A percentile compares a stretch with the other conserved stretches of the same genome.
Evolutionary conservation across 2,888 invertebrate species (phyloP).

Genomic region (Eumerus sabulonum): DNA sequence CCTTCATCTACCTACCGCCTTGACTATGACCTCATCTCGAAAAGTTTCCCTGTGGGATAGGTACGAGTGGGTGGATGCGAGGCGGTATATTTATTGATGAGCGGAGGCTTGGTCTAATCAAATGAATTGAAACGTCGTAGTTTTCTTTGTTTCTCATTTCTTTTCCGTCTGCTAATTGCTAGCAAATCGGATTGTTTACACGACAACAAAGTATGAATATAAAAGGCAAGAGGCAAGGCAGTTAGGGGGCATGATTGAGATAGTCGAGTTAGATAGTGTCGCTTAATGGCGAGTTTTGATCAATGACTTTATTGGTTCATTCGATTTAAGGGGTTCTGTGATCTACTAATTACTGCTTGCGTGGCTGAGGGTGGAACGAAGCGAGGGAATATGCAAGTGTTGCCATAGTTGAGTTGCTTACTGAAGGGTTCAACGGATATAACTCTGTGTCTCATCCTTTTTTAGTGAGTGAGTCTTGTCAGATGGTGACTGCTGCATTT

Average conservation of each 20-base stretch:
- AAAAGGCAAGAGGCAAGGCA: too few relatives aligned
- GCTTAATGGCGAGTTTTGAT: constrained; percentile 24
- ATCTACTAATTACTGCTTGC: constrained; percentile 34
- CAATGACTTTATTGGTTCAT: constrained; percentile 27
- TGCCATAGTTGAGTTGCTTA: too few relatives aligned
- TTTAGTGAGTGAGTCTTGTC: too few relatives aligned
- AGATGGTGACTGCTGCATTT: too few relatives aligned
- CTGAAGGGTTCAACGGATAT: too few relatives aligned
- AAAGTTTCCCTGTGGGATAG: constrained; percentile 6
- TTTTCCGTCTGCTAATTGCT: constrained; percentile 53
- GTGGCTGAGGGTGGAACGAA: too few relatives aligned
- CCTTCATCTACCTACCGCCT: constrained; percentile 26
- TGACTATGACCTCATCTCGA: too few relatives aligned
- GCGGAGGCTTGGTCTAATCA: constrained; percentile 58
- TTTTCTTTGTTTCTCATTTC: constrained; percentile 39
- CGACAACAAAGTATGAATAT: constrained; percentile 13
- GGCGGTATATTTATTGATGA: constrained; percentile 33
- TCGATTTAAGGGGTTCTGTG: constrained; percentile 37
- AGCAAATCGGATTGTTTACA: constrained; percentile 44
- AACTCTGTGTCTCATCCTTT: too few relatives aligned
- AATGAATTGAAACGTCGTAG: constrained; percentile 52
- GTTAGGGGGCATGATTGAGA: too few relatives aligned
- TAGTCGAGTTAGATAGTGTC: constrained; percentile 19
- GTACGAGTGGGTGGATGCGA: background rate
- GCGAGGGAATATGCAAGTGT: too few relatives aligned